These are phyloP conservation scores for Pyrgilauda ruficollis DNA, from an alignment of 2,113 vertebrate genomes.

Conservation along the genomic window DNA sequence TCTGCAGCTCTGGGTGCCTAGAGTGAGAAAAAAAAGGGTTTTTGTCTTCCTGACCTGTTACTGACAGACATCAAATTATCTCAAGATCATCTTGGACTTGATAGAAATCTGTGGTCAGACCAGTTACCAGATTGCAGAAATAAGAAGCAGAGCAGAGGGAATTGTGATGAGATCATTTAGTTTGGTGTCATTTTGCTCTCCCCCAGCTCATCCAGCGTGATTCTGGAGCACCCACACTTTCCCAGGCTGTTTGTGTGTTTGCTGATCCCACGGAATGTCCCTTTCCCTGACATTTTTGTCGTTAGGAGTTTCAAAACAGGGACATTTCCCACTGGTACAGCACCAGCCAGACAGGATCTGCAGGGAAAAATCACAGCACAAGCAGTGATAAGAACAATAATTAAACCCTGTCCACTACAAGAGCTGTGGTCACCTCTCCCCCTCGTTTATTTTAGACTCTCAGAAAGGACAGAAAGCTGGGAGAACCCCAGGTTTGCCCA, in stretches of 20 bases:
- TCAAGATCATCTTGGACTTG: background rate
- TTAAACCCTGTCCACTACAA: background rate
- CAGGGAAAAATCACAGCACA: background rate
- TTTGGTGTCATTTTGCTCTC: background rate
- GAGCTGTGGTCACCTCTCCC: background rate
- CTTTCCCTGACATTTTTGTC: background rate
- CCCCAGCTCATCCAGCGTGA: background rate
- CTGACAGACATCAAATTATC: background rate
- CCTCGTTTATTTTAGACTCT: background rate
- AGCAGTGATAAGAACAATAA: accelerated
- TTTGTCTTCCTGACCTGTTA: background rate
- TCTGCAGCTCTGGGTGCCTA: background rate
- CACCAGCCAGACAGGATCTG: background rate
- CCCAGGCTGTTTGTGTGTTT: background rate
- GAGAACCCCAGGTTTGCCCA: background rate
- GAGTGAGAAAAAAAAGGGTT: background rate
- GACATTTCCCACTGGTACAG: background rate
- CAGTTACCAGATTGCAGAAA: background rate
- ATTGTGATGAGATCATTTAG: background rate
- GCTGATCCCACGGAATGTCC: background rate
- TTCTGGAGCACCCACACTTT: background rate
- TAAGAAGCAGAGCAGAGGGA: background rate
- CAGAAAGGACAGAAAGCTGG: background rate
- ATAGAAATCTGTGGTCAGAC: background rate
- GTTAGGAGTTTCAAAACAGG: background rate